Evolutionary conservation across 1,140 invertebrate genomes (phyloP).

Genomic region (Cydia splendana): DNA sequence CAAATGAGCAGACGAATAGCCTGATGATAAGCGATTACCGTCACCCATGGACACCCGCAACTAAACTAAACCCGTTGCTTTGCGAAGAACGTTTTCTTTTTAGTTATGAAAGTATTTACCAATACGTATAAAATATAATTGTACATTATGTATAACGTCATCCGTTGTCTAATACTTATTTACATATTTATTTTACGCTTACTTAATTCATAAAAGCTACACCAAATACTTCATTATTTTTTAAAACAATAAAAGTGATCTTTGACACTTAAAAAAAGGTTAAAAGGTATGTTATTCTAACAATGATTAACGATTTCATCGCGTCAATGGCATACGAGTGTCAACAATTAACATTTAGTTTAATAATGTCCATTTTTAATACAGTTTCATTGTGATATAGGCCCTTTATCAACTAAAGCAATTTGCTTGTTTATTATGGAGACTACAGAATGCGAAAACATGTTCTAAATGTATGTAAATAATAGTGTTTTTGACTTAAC

Average conservation of each 20-base stretch:
- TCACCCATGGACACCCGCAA: too few species aligned
- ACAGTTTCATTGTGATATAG: not conserved
- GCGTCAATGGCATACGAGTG: not conserved
- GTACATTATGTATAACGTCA: too few species aligned
- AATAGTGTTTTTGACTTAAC: not conserved
- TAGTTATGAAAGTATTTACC: too few species aligned
- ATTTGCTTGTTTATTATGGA: not conserved
- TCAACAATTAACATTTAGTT: not conserved
- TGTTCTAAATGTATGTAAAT: not conserved
- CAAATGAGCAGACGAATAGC: too few species aligned
- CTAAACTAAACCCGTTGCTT: too few species aligned
- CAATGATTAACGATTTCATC: constrained; percentile 3
- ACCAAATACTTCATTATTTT: not conserved
- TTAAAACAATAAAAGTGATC: not conserved
- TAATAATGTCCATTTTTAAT: too few species aligned
- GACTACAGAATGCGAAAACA: not conserved
- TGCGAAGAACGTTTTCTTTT: too few species aligned
- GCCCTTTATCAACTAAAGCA: not conserved
- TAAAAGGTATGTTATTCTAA: not conserved
- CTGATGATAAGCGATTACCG: too few species aligned
- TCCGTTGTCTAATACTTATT: too few species aligned
- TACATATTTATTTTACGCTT: too few species aligned
- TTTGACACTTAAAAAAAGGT: not conserved
- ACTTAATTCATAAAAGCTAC: too few species aligned
- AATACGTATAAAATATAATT: too few species aligned